Base-by-base conservation (phyloP, 2,113 vertebrate genomes). In the Acrocephalus kingi region DNA sequence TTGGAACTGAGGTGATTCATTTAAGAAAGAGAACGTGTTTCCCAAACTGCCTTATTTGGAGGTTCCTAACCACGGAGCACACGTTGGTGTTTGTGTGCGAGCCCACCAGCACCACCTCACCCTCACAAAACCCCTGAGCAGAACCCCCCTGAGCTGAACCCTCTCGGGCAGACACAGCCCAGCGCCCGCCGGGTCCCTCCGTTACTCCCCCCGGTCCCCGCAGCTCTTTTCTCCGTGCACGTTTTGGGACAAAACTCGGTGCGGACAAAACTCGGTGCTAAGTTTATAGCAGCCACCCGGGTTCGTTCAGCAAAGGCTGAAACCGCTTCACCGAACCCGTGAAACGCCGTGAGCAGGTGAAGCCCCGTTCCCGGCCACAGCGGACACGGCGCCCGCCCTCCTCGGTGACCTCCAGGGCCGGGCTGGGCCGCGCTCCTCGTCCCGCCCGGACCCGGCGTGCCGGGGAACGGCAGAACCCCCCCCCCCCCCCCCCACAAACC, bases 41-140 rank as follows among this genome's bases (percentile, higher is more conserved):
- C 52, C 49, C 30, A 9, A 39, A 21, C 4, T 10, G 49, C 30
- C 63, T 69, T 19, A 58, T 52, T 49, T 7, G 14, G 16, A 28
- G 6, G 14, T 3, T 48, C 30, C 13, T 9, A 58, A 48, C 9
- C 1, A 5, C 3, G 9, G 25, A 25, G 30, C 4, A 13, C 2
- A 6, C 1, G 37, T 6, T 0, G 31, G 35, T 7, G 5, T 4
- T 17, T 3, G 1, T 0, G 13, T 1, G 13, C 7, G 45, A 63
- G 22, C 8, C 62, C 87, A 48, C 12, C 30, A 23, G 49, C 51
- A 16, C 5, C 17, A 0, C 8, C 49, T 1, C 3, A 2, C 4
- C 21, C 35, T 19, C 45, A 28, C 27, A 33, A 37, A 58, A 55
- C 0, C 56, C 39, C 28, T 0, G 73, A 11, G 31, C 46, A 22